phyloP scores from a whole-genome alignment of 1,140 invertebrate species.

The Protaetia brevitarsis region DNA sequence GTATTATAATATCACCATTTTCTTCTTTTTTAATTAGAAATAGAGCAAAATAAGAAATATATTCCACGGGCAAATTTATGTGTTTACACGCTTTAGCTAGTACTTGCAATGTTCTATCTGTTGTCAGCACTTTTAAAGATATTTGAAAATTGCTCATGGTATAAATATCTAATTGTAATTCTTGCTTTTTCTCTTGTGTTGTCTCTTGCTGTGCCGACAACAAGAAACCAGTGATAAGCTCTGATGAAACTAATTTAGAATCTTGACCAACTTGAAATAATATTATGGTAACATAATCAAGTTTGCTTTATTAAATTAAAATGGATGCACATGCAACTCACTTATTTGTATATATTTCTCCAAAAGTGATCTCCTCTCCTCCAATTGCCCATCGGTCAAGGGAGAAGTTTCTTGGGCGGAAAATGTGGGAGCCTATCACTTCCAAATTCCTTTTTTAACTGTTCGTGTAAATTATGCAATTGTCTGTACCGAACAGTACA shows the following conservation, averaged over 20 bases:
- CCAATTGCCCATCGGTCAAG: conserved; percentile 76
- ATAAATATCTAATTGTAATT: conserved; percentile 76
- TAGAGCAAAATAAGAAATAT: conserved; percentile 83
- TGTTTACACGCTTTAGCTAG: conserved; percentile 75
- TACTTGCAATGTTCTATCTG: conserved; percentile 77
- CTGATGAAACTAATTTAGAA: conserved; percentile 69
- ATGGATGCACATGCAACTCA: conserved; percentile 44
- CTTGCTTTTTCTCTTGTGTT: conserved; percentile 64
- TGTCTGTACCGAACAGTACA: conserved; percentile 91
- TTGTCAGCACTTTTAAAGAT: conserved; percentile 73
- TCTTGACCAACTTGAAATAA: conserved; percentile 79
- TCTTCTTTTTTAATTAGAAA: conserved; percentile 81
- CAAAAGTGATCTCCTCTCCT: conserved; percentile 79
- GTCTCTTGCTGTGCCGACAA: conserved; percentile 89
- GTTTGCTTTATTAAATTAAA: conserved; percentile 9
- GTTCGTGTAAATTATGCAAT: conserved; percentile 86
- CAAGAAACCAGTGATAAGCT: conserved; percentile 83
- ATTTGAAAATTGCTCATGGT: conserved; percentile 84
- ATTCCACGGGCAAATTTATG: conserved; percentile 73
- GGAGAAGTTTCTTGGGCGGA: conserved; percentile 92
- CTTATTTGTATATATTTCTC: conserved; percentile 92
- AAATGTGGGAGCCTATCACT: conserved; percentile 72
- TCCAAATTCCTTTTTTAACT: conserved; percentile 70
- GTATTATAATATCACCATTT: conserved; percentile 68
- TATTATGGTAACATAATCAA: conserved; percentile 5